Percentiles rank a stretch among this genome's conserved stretches.
phyloP scores from a whole-genome alignment of 2,113 vertebrate genomes.

The Elephantulus edwardii region DNA sequence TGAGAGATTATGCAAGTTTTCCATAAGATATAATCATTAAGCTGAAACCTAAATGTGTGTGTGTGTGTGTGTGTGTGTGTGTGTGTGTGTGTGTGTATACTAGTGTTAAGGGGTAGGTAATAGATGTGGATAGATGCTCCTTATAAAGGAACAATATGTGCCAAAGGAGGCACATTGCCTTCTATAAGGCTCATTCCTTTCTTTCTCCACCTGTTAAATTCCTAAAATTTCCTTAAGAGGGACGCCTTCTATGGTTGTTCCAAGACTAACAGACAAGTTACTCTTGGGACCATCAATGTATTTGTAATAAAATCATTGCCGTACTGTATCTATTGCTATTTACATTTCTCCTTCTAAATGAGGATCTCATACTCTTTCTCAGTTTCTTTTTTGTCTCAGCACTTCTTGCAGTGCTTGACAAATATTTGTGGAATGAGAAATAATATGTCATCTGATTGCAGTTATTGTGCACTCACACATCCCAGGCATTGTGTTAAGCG shows the following conservation, averaged over 20 bases:
- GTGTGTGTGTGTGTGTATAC: too few relatives aligned
- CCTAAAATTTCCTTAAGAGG: neutral
- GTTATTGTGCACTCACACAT: neutral
- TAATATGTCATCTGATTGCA: neutral
- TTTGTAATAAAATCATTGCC: neutral
- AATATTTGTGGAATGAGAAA: neutral
- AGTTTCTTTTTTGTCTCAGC: neutral
- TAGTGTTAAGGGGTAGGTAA: neutral
- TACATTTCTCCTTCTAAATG: neutral
- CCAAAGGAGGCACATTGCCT: neutral
- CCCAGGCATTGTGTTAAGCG: neutral
- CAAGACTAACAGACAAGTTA: rapidly evolving
- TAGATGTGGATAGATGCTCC: neutral
- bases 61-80: too few relatives aligned
- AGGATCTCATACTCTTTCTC: neutral
- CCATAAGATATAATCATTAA: neutral
- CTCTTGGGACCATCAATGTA: rapidly evolving
- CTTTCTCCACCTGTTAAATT: neutral
- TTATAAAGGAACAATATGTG: neutral
- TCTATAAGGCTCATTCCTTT: neutral
- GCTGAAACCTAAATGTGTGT: neutral
- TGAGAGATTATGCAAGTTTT: neutral
- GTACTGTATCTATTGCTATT: neutral
- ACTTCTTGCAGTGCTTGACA: neutral
- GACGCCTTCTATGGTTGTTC: neutral